These are phyloP conservation scores for Neosalanx taihuensis DNA, from an alignment of 2,797 vertebrate genomes.

Conservation along the genomic window DNA sequence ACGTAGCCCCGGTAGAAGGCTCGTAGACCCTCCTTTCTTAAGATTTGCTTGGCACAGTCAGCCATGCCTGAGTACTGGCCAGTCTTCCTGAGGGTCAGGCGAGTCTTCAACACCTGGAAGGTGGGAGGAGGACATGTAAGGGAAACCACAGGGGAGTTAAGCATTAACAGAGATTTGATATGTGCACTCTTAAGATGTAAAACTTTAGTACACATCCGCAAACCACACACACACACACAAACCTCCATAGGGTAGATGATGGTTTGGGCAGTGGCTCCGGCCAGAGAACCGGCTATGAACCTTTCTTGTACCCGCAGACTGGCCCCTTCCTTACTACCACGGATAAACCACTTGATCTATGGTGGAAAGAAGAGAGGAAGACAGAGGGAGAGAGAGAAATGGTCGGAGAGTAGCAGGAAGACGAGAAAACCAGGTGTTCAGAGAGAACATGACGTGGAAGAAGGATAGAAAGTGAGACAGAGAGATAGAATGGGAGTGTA, in stretches of 20 bases:
- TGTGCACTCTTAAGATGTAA: neutral
- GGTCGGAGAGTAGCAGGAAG: neutral
- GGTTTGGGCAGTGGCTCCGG: slow-evolving; percentile 89
- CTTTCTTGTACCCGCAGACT: slow-evolving; percentile 81
- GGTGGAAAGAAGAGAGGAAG: neutral
- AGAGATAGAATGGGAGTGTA: neutral
- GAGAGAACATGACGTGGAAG: neutral
- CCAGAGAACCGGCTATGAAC: slow-evolving; percentile 91
- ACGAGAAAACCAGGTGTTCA: neutral
- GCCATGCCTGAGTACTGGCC: slow-evolving; percentile 87
- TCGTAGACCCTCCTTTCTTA: slow-evolving; percentile 79
- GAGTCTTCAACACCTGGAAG: slow-evolving; percentile 87
- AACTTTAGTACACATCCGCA: neutral
- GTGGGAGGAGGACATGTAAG: too few relatives aligned
- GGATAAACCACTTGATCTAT: slow-evolving; percentile 70
- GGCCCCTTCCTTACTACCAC: slow-evolving; percentile 72
- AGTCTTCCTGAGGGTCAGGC: slow-evolving; percentile 86
- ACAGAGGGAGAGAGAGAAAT: neutral
- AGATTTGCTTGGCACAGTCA: slow-evolving; percentile 86
- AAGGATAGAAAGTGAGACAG: neutral
- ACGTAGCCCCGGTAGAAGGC: slow-evolving; percentile 93
- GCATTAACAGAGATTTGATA: neutral
- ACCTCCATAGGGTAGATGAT: slow-evolving; percentile 97
- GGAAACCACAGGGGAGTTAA: neutral
- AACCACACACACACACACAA: neutral